Evolutionary conservation across 2,888 invertebrate species (phyloP), one percentile per base, ranked within the genome.

Genomic region (Phyllotreta cruciferae): DNA sequence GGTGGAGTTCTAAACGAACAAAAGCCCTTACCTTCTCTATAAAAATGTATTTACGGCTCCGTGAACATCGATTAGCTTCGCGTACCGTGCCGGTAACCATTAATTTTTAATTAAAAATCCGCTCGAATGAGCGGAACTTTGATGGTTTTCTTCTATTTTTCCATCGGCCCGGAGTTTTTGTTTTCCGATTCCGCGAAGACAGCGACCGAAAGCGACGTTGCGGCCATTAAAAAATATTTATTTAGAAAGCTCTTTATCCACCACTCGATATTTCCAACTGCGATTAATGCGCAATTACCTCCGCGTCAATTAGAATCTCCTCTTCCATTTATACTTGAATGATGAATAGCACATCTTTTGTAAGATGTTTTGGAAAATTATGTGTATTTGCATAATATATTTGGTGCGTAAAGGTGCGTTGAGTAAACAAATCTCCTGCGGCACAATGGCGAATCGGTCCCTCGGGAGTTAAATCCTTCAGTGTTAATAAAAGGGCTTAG

Each of bases 11-110:
- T 70, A 76, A 76, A 77, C 77, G 60, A 53, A 60, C 60, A 60
- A 78, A 79, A 76, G 75, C 76, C 75, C 69, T 64, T 71, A 66
- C 72, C 70, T 70, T 70, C 67, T 66, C 67, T 66, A 70, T 70
- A 70, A 76, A 76, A 76, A 74, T 75, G 73, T 74, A 73, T 74
- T 75, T 69, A 71, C 71, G 71, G 70, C 70, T 68, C 72, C 67
- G 66, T 69, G 70, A 63, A 71, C 71, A 71, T 69, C 67, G 71
- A 71, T 70, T 70, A 70, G 36, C 37, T 36, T 53, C 44, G 24
- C 24, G 60, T 60, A 63, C 66, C 55, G 63, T 66, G 69, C 70
- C 68, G 68, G 68, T 69, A 64, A 70, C 70, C 71, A 73, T 73
- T 71, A 70, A 73, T 73, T 73, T 73, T 71, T 73, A 70, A 73